A percentile compares a stretch with the other conserved stretches of the same genome.
These are phyloP conservation scores for Diarsia dahlii DNA, from an alignment of 2,888 invertebrate genomes.

Conservation along the genomic window DNA sequence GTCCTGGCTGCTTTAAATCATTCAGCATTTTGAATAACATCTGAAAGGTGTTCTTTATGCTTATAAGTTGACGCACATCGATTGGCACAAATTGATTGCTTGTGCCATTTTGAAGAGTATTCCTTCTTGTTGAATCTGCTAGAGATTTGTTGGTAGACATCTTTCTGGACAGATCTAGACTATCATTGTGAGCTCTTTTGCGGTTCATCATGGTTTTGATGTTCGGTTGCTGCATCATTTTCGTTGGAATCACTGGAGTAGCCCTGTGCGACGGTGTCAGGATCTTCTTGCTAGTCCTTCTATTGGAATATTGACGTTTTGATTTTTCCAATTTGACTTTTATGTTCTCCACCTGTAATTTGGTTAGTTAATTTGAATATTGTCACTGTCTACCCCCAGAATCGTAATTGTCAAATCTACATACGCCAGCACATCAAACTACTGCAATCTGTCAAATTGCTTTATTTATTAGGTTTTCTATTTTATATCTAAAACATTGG, in stretches of 20 bases:
- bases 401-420: not conserved
- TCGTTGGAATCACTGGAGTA: slow-evolving; percentile 75
- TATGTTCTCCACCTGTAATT: slow-evolving; percentile 70
- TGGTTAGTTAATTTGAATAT: not conserved
- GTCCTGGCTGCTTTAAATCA: slow-evolving; percentile 69
- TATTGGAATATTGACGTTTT: slow-evolving; percentile 74
- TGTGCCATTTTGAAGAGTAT: slow-evolving; percentile 57
- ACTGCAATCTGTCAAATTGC: no score
- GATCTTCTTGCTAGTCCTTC: slow-evolving; percentile 71
- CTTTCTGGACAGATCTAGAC: slow-evolving; percentile 37
- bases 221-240: slow-evolving; percentile 68
- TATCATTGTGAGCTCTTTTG: slow-evolving; percentile 69
- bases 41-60: slow-evolving; percentile 74
- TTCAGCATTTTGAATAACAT: slow-evolving; percentile 74
- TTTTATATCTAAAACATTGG: no score
- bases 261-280: slow-evolving; percentile 77
- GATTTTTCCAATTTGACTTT: slow-evolving; percentile 71
- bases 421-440: no score
- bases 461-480: no score
- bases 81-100: slow-evolving; percentile 61
- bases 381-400: slow-evolving; percentile 1
- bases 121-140: slow-evolving; percentile 76
- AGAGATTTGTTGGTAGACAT: slow-evolving; percentile 69
- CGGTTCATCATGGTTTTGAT: slow-evolving; percentile 55
- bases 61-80: slow-evolving; percentile 69